These are phyloP conservation scores for Drosophila chauvacae DNA, from an alignment of 1,140 invertebrate species.

Conservation along the genomic window DNA sequence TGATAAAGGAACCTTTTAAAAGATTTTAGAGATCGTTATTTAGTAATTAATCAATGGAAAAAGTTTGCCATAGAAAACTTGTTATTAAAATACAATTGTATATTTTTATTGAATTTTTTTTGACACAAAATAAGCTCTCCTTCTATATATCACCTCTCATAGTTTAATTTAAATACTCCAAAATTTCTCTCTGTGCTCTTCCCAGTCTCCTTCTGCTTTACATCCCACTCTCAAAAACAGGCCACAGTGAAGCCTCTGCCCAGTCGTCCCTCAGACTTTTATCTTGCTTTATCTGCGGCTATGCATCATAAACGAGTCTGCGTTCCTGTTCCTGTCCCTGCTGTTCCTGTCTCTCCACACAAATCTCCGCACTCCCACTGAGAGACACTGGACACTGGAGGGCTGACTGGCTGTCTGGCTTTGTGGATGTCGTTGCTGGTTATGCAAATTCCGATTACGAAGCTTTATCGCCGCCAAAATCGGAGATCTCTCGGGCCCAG, in stretches of 20 bases:
- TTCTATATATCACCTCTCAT: too few relatives aligned
- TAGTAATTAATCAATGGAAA: not conserved
- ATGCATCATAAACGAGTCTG: conserved; percentile 71
- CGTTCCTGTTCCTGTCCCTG: conserved; percentile 9
- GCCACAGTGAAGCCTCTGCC: conserved; percentile 47
- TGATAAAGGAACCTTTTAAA: not conserved
- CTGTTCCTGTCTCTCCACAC: conserved; percentile 32
- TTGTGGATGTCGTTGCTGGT: conserved; percentile 35
- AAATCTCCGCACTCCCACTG: conserved; percentile 43
- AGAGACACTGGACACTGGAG: conserved; percentile 20
- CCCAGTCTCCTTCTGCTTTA: not conserved
- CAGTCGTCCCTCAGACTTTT: conserved; percentile 56
- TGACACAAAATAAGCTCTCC: too few relatives aligned
- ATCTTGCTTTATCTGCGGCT: conserved; percentile 71
- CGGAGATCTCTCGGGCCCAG: conserved; percentile 43
- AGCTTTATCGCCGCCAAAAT: conserved; percentile 51
- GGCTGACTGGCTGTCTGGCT: conserved; percentile 20
- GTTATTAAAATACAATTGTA: too few relatives aligned
- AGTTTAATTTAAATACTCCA: too few relatives aligned
- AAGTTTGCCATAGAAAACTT: too few relatives aligned
- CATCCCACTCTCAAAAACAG: conserved; percentile 29
- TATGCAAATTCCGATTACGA: conserved; percentile 59
- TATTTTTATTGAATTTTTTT: too few relatives aligned
- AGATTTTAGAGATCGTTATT: too few relatives aligned
- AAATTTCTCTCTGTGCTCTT: conserved; percentile 1